phyloP scores from a whole-genome alignment of 2,888 invertebrate species.

The Brassicogethes aeneus region DNA sequence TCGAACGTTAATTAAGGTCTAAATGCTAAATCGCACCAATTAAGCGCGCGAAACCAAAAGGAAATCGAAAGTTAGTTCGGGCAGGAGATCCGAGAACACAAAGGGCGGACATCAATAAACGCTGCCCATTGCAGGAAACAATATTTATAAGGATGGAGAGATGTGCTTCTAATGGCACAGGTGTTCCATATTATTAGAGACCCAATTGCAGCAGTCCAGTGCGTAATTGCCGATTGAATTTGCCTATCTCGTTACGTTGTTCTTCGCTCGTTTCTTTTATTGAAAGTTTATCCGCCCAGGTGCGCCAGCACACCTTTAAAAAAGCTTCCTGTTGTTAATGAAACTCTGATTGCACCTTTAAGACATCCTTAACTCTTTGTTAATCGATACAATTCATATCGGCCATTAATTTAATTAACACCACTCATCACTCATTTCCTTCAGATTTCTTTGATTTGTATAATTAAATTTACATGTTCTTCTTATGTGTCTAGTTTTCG shows the following conservation, averaged over 20 bases:
- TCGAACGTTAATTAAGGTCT: too few relatives aligned
- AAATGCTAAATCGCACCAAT: too few relatives aligned
- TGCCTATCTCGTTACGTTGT: neutral
- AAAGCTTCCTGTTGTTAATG: neutral
- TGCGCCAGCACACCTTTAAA: neutral
- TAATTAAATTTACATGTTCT: too few relatives aligned
- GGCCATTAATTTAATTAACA: too few relatives aligned
- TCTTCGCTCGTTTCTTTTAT: neutral
- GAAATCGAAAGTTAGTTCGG: neutral
- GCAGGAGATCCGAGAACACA: neutral
- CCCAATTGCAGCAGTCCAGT: neutral
- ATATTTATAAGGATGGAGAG: neutral
- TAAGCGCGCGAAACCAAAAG: too few relatives aligned
- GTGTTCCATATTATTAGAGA: neutral
- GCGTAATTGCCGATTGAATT: neutral
- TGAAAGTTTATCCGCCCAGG: neutral
- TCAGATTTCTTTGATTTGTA: too few relatives aligned
- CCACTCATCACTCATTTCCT: too few relatives aligned
- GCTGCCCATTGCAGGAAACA: slow-evolving; percentile 4
- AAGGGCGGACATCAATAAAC: neutral
- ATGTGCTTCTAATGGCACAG: neutral
- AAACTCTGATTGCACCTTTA: neutral
- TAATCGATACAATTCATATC: neutral
- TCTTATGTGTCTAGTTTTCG: too few relatives aligned
- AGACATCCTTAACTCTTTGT: neutral